A percentile compares a stretch with the other conserved stretches of the same genome.
These are phyloP conservation scores for Epinotia bilunana DNA, from an alignment of 2,888 invertebrate species.

Conservation along the genomic window DNA sequence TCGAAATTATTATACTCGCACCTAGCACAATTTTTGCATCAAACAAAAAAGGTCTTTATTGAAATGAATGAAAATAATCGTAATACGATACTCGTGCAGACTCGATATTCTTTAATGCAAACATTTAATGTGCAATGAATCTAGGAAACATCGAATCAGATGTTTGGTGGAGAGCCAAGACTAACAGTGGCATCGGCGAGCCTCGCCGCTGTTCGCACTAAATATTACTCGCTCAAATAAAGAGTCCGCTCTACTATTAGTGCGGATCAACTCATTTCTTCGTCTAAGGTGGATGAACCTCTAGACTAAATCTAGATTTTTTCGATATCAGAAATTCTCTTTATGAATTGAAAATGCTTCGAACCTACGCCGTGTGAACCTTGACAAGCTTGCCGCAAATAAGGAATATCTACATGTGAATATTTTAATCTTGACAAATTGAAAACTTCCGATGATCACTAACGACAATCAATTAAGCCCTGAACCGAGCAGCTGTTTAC, in stretches of 20 bases:
- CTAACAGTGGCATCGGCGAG: constrained; percentile 55
- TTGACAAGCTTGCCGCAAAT: constrained; percentile 11
- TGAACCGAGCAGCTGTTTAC: constrained; percentile 33
- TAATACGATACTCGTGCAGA: constrained; percentile 31
- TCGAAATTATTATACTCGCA: too few species aligned
- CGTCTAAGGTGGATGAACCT: constrained; percentile 32
- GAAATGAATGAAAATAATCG: background rate
- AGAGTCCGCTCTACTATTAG: constrained; percentile 50
- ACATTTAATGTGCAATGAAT: constrained; percentile 44
- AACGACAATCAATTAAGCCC: constrained; percentile 26
- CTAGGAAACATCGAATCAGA: constrained; percentile 47
- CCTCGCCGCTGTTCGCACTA: constrained; percentile 61
- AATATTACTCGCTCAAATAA: constrained; percentile 65
- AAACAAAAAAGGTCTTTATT: background rate
- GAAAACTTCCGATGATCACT: constrained; percentile 5
- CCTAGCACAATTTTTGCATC: too few species aligned
- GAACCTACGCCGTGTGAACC: constrained; percentile 6
- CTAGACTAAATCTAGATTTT: constrained; percentile 3
- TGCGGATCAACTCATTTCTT: constrained; percentile 32
- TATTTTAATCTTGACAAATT: constrained; percentile 25
- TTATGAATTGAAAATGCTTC: background rate
- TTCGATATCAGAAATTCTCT: constrained; percentile 18
- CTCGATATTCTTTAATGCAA: constrained; percentile 39
- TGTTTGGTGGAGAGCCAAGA: constrained; percentile 70
- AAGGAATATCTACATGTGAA: background rate